phyloP scores from a whole-genome alignment of 2,113 vertebrate genomes.

The Psittacula cyanocephala region DNA sequence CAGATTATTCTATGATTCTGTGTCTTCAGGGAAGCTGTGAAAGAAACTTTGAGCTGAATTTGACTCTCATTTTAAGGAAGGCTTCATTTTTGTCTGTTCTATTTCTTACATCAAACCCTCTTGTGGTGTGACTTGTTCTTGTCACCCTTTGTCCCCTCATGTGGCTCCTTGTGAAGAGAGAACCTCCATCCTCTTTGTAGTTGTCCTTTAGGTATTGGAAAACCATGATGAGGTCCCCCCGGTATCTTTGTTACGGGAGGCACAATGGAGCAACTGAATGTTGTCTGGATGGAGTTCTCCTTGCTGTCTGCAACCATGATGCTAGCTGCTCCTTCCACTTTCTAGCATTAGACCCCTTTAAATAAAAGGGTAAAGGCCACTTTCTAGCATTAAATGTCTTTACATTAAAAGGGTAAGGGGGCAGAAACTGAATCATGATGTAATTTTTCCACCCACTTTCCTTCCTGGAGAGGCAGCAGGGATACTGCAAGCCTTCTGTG shows the following conservation, averaged over 20 bases:
- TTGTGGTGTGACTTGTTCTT: neutral
- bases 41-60: neutral
- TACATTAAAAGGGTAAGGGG: neutral
- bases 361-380: neutral
- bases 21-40: neutral
- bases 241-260: neutral
- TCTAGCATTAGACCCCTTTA: neutral
- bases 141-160: neutral
- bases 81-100: neutral
- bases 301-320: neutral
- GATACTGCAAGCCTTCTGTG: neutral
- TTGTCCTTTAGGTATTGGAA: neutral
- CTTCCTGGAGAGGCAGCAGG: neutral
- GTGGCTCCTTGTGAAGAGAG: neutral
- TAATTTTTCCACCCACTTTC: conserved; percentile 28
- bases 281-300: neutral
- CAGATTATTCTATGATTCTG: neutral
- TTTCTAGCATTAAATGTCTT: neutral
- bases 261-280: no score
- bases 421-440: neutral
- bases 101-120: neutral
- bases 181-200: neutral
- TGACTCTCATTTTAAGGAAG: neutral
- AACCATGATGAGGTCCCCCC: neutral
- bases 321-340: neutral